These are phyloP conservation scores for Prenolepis imparis DNA, from an alignment of 2,888 invertebrate genomes.

Conservation along the genomic window DNA sequence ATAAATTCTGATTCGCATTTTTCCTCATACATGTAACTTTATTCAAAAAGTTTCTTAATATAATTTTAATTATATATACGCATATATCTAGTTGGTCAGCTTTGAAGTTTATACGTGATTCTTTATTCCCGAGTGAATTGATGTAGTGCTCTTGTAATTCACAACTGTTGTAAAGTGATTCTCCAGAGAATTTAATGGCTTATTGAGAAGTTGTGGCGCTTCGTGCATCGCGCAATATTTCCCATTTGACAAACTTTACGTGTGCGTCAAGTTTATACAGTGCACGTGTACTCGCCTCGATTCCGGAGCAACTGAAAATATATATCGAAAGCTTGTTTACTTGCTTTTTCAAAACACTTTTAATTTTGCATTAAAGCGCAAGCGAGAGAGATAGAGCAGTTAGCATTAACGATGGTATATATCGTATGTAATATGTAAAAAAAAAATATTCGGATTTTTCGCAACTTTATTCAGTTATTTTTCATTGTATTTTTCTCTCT, in stretches of 20 bases:
- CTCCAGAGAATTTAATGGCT: conserved; percentile 33
- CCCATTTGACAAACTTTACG: conserved; percentile 43
- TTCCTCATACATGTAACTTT: not conserved
- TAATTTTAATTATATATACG: not conserved
- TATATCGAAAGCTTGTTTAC: not conserved
- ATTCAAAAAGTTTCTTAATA: not conserved
- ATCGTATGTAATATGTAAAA: not conserved
- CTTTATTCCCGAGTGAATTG: not conserved
- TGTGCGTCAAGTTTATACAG: not conserved
- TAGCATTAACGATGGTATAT: not conserved
- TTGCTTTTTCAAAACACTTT: not conserved
- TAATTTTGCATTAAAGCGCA: not conserved
- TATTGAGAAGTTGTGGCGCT: conserved; percentile 31
- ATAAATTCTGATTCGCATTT: not conserved
- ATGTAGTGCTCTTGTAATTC: conserved; percentile 6
- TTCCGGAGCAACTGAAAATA: not conserved
- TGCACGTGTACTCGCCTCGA: not conserved
- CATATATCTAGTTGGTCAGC: not conserved
- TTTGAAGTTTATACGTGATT: conserved; percentile 14
- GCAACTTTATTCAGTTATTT: not conserved
- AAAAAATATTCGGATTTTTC: conserved; percentile 1
- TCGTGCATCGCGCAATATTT: conserved; percentile 23
- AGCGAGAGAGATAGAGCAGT: not conserved
- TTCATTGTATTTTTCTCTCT: conserved; percentile 6
- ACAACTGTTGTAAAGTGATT: conserved; percentile 15